phyloP scores from a whole-genome alignment of 2,888 invertebrate genomes.

The Arrhopalites spinosus region DNA sequence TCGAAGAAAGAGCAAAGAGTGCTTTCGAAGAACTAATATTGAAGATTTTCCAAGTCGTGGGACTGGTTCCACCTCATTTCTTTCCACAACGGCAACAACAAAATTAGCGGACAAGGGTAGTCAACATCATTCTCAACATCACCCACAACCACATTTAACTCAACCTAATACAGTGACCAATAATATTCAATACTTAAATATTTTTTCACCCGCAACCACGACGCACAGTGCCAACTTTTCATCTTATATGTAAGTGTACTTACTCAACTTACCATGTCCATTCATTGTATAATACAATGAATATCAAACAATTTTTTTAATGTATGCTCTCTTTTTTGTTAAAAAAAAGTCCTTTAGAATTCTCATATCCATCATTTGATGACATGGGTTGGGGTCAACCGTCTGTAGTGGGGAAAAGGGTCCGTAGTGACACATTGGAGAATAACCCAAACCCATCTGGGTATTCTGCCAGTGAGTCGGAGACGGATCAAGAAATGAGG shows the following conservation, averaged over 20 bases:
- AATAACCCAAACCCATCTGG: conserved; percentile 31
- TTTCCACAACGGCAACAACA: neutral
- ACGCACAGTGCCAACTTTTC: neutral
- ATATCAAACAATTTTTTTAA: too few species aligned
- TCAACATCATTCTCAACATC: neutral
- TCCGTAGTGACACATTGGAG: conserved; percentile 39
- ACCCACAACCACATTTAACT: conserved; percentile 4
- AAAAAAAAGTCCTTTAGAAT: neutral
- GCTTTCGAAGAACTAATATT: neutral
- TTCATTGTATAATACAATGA: too few species aligned
- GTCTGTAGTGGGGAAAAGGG: conserved; percentile 48
- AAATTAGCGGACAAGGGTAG: neutral
- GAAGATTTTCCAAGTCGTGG: neutral
- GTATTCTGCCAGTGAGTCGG: conserved; percentile 27
- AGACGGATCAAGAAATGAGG: conserved; percentile 40
- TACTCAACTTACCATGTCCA: too few species aligned
- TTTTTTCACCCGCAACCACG: neutral
- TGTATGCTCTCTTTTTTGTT: too few species aligned
- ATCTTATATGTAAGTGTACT: neutral
- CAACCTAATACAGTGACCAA: neutral
- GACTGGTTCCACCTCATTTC: neutral
- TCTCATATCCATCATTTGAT: conserved; percentile 2
- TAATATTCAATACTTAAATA: neutral
- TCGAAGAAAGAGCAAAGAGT: neutral
- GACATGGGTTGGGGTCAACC: conserved; percentile 55